These are phyloP conservation scores for Carcina quercana DNA, from an alignment of 2,888 invertebrate species.

Conservation along the genomic window DNA sequence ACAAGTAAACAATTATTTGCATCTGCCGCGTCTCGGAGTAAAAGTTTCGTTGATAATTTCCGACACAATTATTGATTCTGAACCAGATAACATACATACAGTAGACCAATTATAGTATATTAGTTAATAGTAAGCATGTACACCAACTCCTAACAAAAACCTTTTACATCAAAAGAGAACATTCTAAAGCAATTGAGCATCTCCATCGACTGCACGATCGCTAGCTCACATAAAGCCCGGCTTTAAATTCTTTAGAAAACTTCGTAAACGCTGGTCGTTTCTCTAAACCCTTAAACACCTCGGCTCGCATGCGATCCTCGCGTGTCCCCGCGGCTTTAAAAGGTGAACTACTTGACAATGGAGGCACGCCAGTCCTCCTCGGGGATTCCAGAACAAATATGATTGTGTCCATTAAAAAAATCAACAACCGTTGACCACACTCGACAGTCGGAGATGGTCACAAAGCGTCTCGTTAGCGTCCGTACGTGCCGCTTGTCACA, in stretches of 20 bases:
- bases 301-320: slow-evolving; percentile 38
- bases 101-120: no score
- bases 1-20: no score
- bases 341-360: slow-evolving; percentile 41
- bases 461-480: slow-evolving; percentile 73
- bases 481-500: slow-evolving; percentile 71
- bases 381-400: slow-evolving; percentile 56
- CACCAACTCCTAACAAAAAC: no score
- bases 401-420: slow-evolving; percentile 72
- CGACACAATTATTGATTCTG: no score
- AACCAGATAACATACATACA: no score
- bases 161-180: no score
- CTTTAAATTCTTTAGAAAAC: slow-evolving; percentile 16
- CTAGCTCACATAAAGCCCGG: slow-evolving; percentile 11
- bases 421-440: slow-evolving; percentile 66
- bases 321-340: slow-evolving; percentile 54
- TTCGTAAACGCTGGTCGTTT: slow-evolving; percentile 14
- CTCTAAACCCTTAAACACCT: slow-evolving; percentile 31
- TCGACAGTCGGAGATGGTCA: slow-evolving; percentile 59
- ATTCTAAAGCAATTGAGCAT: no score
- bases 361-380: slow-evolving; percentile 33
- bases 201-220: slow-evolving; percentile 4
- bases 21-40: no score
- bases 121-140: background rate
- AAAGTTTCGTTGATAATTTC: no score